phyloP scores from a whole-genome alignment of 2,797 vertebrate species.

The Loriculus beryllinus region DNA sequence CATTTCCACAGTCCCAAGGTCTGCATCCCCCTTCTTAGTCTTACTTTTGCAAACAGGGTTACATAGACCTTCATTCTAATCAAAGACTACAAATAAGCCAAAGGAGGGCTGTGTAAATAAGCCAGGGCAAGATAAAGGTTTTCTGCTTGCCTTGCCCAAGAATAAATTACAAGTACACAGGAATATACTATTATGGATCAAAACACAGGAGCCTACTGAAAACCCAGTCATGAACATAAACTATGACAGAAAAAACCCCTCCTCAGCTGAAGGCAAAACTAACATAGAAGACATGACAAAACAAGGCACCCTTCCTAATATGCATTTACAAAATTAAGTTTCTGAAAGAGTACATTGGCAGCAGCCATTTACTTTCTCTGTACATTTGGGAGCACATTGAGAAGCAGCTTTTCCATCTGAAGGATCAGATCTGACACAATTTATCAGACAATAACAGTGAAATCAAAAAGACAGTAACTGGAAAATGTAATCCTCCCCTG shows the following conservation, averaged over 20 bases:
- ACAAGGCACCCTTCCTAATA: background rate
- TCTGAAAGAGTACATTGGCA: slow-evolving; percentile 15
- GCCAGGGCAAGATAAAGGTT: background rate
- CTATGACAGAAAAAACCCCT: background rate
- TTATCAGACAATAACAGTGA: slow-evolving; percentile 62
- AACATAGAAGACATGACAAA: background rate
- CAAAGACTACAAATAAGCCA: background rate
- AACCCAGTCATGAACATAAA: background rate
- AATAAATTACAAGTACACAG: background rate
- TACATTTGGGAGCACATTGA: slow-evolving; percentile 37
- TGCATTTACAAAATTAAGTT: slow-evolving; percentile 39
- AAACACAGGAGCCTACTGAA: background rate
- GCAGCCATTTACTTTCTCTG: slow-evolving; percentile 36
- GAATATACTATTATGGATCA: background rate
- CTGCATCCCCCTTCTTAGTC: background rate
- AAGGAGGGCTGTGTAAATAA: background rate
- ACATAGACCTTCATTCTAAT: background rate
- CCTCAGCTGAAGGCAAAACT: background rate
- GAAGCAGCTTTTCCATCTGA: slow-evolving; percentile 54
- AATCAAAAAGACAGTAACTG: slow-evolving; percentile 66
- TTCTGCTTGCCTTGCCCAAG: background rate
- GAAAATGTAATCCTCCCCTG: slow-evolving; percentile 65
- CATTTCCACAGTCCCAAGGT: background rate
- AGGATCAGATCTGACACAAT: slow-evolving; percentile 63
- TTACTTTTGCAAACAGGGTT: background rate